Evolutionary conservation across 2,113 vertebrate genomes (phyloP).

Genomic region (Baryphthengus martii): DNA sequence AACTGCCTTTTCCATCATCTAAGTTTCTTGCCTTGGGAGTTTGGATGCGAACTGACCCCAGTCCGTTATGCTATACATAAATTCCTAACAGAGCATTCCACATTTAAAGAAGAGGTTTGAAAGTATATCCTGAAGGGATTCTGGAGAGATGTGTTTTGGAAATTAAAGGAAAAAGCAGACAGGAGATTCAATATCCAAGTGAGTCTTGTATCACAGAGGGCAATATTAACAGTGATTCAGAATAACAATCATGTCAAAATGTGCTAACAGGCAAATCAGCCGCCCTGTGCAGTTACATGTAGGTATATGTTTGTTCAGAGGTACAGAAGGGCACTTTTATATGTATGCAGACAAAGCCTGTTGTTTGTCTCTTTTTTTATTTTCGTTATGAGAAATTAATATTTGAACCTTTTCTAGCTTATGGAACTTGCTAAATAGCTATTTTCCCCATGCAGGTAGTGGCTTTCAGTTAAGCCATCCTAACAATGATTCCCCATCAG

Average conservation of each 20-base stretch:
- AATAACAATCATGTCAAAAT: background rate
- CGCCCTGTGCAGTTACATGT: background rate
- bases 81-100: conserved; percentile 6
- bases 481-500: background rate
- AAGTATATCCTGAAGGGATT: conserved; percentile 14
- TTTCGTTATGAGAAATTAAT: background rate
- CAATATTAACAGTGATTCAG: background rate
- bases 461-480: background rate
- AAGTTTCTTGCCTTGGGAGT: conserved; percentile 25
- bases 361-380: background rate
- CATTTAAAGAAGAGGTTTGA: conserved; percentile 5
- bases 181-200: background rate
- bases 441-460: background rate
- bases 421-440: background rate
- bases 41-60: conserved; percentile 21
- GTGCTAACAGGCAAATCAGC: background rate
- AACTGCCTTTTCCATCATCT: background rate
- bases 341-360: background rate
- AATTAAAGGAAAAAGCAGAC: background rate
- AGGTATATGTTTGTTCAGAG: background rate
- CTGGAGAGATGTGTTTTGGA: background rate
- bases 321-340: background rate
- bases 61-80: conserved; percentile 15
- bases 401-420: background rate
- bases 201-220: background rate